Evolutionary conservation across 2,797 vertebrate genomes (phyloP), one percentile per base, ranked within the genome.

Genomic region (Argya squamiceps): DNA sequence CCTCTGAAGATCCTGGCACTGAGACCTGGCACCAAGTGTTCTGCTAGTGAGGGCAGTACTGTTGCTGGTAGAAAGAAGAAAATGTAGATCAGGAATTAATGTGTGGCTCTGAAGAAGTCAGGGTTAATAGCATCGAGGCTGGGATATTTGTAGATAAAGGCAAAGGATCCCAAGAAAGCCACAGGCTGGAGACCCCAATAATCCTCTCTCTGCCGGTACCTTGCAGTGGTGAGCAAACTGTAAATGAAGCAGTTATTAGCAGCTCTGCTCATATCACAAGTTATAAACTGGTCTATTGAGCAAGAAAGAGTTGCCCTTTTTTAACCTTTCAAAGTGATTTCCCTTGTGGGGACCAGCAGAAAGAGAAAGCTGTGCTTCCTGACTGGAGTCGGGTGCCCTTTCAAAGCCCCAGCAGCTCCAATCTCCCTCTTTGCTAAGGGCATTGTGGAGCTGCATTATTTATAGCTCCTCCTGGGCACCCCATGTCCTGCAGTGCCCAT

Each of bases 301-400:
- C 32, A 91, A 68, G 75, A 81, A 95, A 41, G 78, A 59, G 24
- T 56, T 85, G 79, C 44, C 84, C 65, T 84, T 96, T 95, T 81
- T 68, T 67, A 80, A 2, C 80, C 62, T 95, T 95, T 89, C 18
- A 2, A 86, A 90, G 44, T 70, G 58, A 92, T 94, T 96, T 97
- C 82, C 86, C 68, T 36, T 52, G 74, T 84, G 84, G 83, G 76
- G 65, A 44, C 21, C n/a, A 67, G 39, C n/a, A 81, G 62, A 27
- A 96, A 43, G 46, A 62, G 52, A 55, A 93, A 78, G 27, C 58
- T 64, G 10, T 46, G 30, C 90, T 91, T 95, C 44, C 37, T 22
- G 69, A 58, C 82, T 13, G 52, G 60, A 94, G 37, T 19, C 9
- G 34, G 65, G 32, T 70, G 58, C 50, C 77, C 64, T 90, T 89